Evolutionary conservation across 2,888 invertebrate species (phyloP).

Genomic region (Callimorpha dominula): DNA sequence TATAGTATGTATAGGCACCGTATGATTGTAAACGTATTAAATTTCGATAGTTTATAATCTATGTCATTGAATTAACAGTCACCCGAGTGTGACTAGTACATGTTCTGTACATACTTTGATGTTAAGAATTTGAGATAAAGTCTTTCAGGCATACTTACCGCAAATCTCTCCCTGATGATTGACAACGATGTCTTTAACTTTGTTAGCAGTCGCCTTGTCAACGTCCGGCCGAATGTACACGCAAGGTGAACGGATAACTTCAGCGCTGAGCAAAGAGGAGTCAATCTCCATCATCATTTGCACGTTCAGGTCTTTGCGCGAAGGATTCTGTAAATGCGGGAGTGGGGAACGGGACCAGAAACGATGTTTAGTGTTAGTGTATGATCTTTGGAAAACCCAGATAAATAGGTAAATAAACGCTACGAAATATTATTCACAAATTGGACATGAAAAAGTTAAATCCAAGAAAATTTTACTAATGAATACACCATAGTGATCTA

Average conservation of each 20-base stretch:
- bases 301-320: slow-evolving; percentile 95
- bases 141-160: slow-evolving; percentile 71
- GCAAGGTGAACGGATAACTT: slow-evolving; percentile 92
- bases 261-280: slow-evolving; percentile 93
- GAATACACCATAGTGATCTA: not conserved
- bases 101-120: too few relatives aligned
- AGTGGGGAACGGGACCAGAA: slow-evolving; percentile 51
- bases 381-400: slow-evolving; percentile 6
- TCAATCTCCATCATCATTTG: slow-evolving; percentile 97
- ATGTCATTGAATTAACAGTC: too few relatives aligned
- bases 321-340: slow-evolving; percentile 91
- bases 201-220: slow-evolving; percentile 92
- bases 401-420: not conserved
- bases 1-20: too few relatives aligned
- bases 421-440: not conserved
- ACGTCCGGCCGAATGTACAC: slow-evolving; percentile 94
- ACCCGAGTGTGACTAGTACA: too few relatives aligned
- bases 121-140: not conserved
- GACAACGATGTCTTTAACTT: slow-evolving; percentile 95
- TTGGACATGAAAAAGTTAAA: not conserved
- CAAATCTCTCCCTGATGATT: slow-evolving; percentile 93
- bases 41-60: too few relatives aligned
- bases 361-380: slow-evolving; percentile 53
- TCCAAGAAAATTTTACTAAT: not conserved
- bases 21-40: too few relatives aligned